Evolutionary conservation across 2,113 vertebrate genomes (phyloP).

Genomic region (Nycticebus coucang): DNA sequence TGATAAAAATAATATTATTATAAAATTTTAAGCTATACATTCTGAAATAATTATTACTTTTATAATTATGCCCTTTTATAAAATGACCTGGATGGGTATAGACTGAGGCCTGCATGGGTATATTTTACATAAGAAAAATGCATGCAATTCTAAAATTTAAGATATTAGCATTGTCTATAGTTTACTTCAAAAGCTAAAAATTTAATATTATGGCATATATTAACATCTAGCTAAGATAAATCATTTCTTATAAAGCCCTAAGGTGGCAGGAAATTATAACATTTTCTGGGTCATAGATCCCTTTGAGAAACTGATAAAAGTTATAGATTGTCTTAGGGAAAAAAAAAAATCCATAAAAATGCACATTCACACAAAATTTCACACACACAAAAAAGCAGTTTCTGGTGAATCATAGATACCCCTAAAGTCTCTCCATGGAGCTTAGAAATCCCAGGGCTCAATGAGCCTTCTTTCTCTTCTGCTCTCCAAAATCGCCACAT

Average conservation of each 20-base stretch:
- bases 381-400: background rate
- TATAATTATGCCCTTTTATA: no score
- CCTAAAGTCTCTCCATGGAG: constrained; percentile 46
- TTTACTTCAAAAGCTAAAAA: background rate
- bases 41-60: background rate
- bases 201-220: background rate
- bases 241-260: background rate
- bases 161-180: background rate
- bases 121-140: background rate
- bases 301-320: constrained; percentile 11
- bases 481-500: background rate
- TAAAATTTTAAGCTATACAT: background rate
- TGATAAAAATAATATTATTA: background rate
- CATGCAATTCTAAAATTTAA: constrained; percentile 24
- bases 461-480: background rate
- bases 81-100: background rate
- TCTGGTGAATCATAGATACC: background rate
- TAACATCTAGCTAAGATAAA: background rate
- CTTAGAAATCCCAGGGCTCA: background rate
- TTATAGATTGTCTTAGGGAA: background rate
- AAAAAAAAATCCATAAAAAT: background rate
- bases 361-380: background rate
- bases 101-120: background rate
- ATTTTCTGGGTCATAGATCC: background rate
- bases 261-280: background rate